Base-by-base conservation (phyloP, 2,113 vertebrate genomes). In the Epinephelus fuscoguttatus region DNA sequence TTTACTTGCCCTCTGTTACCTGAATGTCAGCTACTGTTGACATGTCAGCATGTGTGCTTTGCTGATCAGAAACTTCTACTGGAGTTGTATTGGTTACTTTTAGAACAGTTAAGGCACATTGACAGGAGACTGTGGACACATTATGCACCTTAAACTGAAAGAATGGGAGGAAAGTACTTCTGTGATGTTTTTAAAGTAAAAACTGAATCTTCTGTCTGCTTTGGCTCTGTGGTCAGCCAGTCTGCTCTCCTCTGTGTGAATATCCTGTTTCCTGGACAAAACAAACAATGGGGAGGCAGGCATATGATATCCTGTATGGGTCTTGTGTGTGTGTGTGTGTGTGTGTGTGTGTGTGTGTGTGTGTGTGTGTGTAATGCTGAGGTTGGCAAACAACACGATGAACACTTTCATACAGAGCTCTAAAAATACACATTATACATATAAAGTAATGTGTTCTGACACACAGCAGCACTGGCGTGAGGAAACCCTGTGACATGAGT, bases 191-290 rank as follows among this genome's bases (percentile, higher is more conserved):
- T 56, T 64, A 23, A 52, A 30, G 27, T 61, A 17, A 52, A 30
- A 75, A 67, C 3, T 17, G 1, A 19, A 40, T 33, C 18, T 55
- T 3, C 18, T 70, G 17, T 75, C 21, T 69, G 14, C 33, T 78
- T 40, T 37, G 55, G 19, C 62, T 27, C 75, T 57, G 50, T 59
- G 69, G 67, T 82, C 77, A 85, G 85, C 77, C 84, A 64, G 45
- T 53, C n/a, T 3, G 70, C 80, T 75, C 42, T 80, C 55, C 79
- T 66, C 74, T 76, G 64, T 84, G 82, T 87, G 92, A 92, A 91
- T 84, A 90, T 94, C 93, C 92, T 93, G 94, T 92, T 94, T 92
- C 89, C 93, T 90, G 92, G 70, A 80, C 85, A 49, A 88, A 86
- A 88, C 85, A 89, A 91, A 94, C 93, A 93, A 93, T 92, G 71